Conservation (phyloP, 2,113 vertebrate species). For the Gnathonemus longibarbis region DNA sequence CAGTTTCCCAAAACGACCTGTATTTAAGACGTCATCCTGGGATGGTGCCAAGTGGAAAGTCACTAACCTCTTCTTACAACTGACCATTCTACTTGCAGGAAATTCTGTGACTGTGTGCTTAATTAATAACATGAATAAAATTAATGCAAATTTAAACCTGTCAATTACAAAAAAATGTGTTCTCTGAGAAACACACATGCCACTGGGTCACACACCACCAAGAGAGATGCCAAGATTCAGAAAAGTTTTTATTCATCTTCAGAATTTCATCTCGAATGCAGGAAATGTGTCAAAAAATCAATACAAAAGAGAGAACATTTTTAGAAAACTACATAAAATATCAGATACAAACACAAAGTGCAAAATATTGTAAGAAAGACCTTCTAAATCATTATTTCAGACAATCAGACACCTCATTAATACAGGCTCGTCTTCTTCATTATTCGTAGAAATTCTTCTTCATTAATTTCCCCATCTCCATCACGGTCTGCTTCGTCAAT, state of each 20-base stretch:
- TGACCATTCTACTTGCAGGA: neutral
- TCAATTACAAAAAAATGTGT: neutral
- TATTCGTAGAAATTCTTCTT: constrained; percentile 87
- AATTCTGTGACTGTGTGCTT: neutral
- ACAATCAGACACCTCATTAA: constrained; percentile 39
- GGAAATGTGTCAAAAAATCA: neutral
- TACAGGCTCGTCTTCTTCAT: constrained; percentile 92
- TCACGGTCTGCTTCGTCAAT: constrained; percentile 90
- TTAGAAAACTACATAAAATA: neutral
- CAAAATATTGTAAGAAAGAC: neutral
- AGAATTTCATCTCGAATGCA: neutral
- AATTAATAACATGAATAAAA: neutral
- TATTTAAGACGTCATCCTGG: neutral
- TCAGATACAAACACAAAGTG: neutral
- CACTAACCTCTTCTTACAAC: neutral
- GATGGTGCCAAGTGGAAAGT: neutral
- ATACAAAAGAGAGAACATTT: neutral
- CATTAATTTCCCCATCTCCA: constrained; percentile 84
- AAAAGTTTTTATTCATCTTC: neutral
- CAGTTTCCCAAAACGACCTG: neutral
- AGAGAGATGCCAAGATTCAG: neutral
- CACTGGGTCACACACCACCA: neutral
- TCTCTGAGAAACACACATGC: neutral
- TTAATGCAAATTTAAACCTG: neutral
- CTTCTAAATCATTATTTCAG: neutral